phyloP scores from a whole-genome alignment of 2,888 invertebrate species.

The Charanyca ferruginea region DNA sequence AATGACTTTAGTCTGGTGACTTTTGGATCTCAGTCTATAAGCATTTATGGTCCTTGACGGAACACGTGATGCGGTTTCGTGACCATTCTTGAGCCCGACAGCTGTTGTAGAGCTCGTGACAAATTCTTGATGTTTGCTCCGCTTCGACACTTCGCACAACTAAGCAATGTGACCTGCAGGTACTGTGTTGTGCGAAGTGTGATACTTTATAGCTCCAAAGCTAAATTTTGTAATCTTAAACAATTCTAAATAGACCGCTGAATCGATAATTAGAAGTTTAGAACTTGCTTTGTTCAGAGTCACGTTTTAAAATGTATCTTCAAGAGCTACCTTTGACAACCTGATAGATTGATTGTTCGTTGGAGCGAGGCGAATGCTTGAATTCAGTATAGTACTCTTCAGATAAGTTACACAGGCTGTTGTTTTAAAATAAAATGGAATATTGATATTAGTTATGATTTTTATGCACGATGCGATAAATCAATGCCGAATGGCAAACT shows the following conservation, averaged over 20 bases:
- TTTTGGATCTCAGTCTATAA: constrained; percentile 2
- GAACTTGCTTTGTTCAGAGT: constrained; percentile 75
- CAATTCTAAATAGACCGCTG: constrained; percentile 70
- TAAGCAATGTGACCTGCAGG: constrained; percentile 26
- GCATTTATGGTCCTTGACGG: constrained; percentile 57
- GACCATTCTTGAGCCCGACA: constrained; percentile 69
- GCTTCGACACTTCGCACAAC: constrained; percentile 57
- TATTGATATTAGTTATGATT: constrained; percentile 2
- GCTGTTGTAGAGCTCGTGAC: constrained; percentile 72
- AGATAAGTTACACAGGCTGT: constrained; percentile 37
- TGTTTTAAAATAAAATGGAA: constrained; percentile 21
- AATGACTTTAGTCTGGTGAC: not conserved
- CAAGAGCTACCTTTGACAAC: constrained; percentile 72
- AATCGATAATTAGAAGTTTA: constrained; percentile 76
- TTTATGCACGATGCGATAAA: not conserved
- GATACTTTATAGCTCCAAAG: constrained; percentile 56
- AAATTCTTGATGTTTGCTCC: constrained; percentile 68
- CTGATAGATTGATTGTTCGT: constrained; percentile 73
- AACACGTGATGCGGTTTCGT: constrained; percentile 73
- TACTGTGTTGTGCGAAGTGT: too few relatives aligned
- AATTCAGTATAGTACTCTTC: constrained; percentile 20
- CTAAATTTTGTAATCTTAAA: constrained; percentile 75
- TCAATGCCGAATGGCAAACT: constrained; percentile 1
- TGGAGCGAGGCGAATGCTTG: constrained; percentile 42
- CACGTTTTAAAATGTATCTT: constrained; percentile 74